These are phyloP conservation scores for Zeuzera pyrina DNA, from an alignment of 2,888 invertebrate genomes.

Conservation along the genomic window DNA sequence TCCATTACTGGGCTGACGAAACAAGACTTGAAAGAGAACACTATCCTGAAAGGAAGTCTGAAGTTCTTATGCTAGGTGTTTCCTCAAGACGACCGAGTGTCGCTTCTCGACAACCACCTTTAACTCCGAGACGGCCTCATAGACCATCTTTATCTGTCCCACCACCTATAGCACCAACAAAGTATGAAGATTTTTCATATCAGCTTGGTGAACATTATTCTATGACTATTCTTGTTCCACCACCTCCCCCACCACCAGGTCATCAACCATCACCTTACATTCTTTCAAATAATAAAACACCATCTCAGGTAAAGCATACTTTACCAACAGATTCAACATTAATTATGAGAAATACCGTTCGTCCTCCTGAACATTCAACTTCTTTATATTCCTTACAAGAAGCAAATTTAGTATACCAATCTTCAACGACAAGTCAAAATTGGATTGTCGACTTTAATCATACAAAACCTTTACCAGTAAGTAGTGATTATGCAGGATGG, in stretches of 20 bases:
- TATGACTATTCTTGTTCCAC: constrained; percentile 80
- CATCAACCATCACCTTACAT: constrained; percentile 47
- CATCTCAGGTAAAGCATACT: constrained; percentile 23
- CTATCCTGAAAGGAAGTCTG: constrained; percentile 75
- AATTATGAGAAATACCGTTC: constrained; percentile 22
- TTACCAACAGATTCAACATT: constrained; percentile 28
- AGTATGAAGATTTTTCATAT: constrained; percentile 67
- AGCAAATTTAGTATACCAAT: constrained; percentile 77
- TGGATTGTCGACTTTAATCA: constrained; percentile 48
- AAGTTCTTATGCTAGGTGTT: constrained; percentile 79
- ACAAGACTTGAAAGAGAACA: constrained; percentile 70
- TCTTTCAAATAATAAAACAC: constrained; percentile 34
- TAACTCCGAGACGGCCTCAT: constrained; percentile 23
- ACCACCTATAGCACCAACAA: too few relatives aligned
- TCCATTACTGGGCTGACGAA: constrained; percentile 86
- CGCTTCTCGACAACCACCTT: constrained; percentile 55
- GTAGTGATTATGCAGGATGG: constrained; percentile 65
- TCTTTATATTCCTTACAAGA: constrained; percentile 73
- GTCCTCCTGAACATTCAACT: constrained; percentile 27
- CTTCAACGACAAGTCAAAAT: constrained; percentile 67
- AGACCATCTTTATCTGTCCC: constrained; percentile 24
- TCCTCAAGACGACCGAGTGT: constrained; percentile 78
- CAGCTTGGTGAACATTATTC: constrained; percentile 71
- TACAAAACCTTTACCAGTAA: constrained; percentile 46
- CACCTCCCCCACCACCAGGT: constrained; percentile 72